Conservation (phyloP, 2,888 invertebrate genomes). For the Drosophila anomelani region DNA sequence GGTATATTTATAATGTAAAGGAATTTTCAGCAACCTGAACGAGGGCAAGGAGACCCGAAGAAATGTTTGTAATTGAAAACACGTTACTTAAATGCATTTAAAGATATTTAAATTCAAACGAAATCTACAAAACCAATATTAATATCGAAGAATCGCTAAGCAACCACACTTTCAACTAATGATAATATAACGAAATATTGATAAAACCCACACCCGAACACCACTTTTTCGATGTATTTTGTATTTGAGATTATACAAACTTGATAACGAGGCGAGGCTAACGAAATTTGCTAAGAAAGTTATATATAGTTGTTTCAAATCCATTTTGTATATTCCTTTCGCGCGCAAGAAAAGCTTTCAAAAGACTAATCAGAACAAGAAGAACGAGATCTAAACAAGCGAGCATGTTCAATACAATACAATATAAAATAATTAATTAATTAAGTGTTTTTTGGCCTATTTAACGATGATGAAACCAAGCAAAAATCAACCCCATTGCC, state of each 20-base stretch:
- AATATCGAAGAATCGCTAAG: constrained; percentile 41
- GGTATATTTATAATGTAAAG: constrained; percentile 48
- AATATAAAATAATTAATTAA: constrained; percentile 8
- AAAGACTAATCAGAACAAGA: constrained; percentile 59
- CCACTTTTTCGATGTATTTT: constrained; percentile 74
- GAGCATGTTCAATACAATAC: constrained; percentile 3
- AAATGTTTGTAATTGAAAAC: constrained; percentile 64
- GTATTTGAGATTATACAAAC: constrained; percentile 70
- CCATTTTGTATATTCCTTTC: constrained; percentile 66
- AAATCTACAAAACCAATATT: constrained; percentile 36
- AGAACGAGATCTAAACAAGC: constrained; percentile 25
- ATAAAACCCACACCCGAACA: constrained; percentile 18
- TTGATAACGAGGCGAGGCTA: constrained; percentile 8
- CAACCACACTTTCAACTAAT: constrained; percentile 53
- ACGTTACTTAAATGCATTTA: constrained; percentile 80
- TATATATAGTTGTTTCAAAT: constrained; percentile 50
- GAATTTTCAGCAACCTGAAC: constrained; percentile 58
- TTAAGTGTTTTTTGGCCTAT: constrained; percentile 53
- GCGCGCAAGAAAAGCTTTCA: constrained; percentile 63
- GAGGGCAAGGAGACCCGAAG: constrained; percentile 38
- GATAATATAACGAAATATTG: constrained; percentile 42
- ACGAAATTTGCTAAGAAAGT: constrained; percentile 59
- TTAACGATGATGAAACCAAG: constrained; percentile 28
- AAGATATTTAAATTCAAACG: constrained; percentile 63
- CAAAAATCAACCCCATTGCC: constrained; percentile 60